Percentiles rank a stretch among this genome's conserved stretches.
Evolutionary conservation across 2,888 invertebrate species (phyloP).

Genomic region (Leucophenga maculata): DNA sequence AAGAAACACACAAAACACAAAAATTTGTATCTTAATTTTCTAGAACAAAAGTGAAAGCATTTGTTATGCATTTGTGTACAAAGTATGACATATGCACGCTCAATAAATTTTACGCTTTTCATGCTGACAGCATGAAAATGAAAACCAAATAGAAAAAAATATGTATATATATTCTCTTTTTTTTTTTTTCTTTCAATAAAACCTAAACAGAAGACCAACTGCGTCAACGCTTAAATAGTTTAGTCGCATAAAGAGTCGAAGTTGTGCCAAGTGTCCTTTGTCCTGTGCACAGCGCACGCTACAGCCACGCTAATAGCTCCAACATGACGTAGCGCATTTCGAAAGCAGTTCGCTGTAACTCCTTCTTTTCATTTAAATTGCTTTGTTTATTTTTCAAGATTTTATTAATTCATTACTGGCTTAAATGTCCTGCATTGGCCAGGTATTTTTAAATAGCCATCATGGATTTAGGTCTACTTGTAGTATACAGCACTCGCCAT

Average conservation of each 20-base stretch:
- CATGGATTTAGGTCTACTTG: no score
- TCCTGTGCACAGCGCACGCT: background rate
- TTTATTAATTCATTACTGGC: background rate
- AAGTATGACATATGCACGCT: constrained; percentile 60
- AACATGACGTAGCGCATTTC: constrained; percentile 54
- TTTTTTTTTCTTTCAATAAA: background rate
- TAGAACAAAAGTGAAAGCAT: no score
- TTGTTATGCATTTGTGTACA: constrained; percentile 23
- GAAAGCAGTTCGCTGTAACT: background rate
- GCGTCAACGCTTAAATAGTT: no score
- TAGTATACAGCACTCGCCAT: no score
- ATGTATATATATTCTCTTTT: background rate
- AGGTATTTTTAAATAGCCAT: no score
- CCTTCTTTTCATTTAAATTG: background rate
- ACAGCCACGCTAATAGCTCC: constrained; percentile 59
- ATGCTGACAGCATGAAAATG: constrained; percentile 40
- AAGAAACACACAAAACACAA: no score
- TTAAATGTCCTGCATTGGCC: no score
- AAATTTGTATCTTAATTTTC: no score
- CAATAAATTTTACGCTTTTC: constrained; percentile 66
- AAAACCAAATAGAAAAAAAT: constrained; percentile 20
- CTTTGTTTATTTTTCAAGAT: background rate
- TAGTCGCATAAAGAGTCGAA: background rate
- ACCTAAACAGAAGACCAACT: background rate
- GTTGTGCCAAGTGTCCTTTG: background rate